Conservation (phyloP, 2,113 vertebrate genomes). For the Danionella cerebrum region DNA sequence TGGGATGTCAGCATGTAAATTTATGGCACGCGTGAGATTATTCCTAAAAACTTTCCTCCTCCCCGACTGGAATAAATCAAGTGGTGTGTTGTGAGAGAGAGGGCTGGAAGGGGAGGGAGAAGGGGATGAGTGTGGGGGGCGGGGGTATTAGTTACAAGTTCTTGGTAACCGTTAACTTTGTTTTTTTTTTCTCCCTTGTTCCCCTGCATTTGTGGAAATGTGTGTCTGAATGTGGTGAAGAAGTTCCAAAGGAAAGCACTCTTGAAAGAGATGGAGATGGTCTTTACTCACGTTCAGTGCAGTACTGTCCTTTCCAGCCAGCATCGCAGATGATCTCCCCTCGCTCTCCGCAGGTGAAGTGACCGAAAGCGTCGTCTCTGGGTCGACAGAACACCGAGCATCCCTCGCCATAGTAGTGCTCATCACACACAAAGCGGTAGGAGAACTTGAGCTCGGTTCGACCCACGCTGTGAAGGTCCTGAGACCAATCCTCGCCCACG, state of each 20-base stretch:
- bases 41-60: constrained; percentile 74
- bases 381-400: constrained; percentile 92
- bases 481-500: constrained; percentile 92
- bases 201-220: neutral
- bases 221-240: too few relatives aligned
- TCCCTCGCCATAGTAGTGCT: constrained; percentile 94
- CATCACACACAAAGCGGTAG: constrained; percentile 91
- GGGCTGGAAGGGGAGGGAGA: constrained; percentile 22
- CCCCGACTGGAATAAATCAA: constrained; percentile 76
- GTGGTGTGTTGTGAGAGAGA: constrained; percentile 53
- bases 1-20: constrained; percentile 80
- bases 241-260: too few relatives aligned
- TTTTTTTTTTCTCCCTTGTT: neutral
- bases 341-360: constrained; percentile 93
- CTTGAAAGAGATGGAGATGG: too few relatives aligned
- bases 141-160: constrained; percentile 60
- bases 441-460: constrained; percentile 90
- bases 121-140: constrained; percentile 51
- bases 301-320: constrained; percentile 95
- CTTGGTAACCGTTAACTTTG: constrained; percentile 47
- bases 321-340: constrained; percentile 92
- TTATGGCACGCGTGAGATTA: constrained; percentile 92
- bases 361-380: constrained; percentile 89
- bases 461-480: constrained; percentile 87
- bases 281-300: constrained; percentile 85